A percentile compares a stretch with the other conserved stretches of the same genome.
Evolutionary conservation across 64 coral and sea anemone species (phyloP).

Genomic region (Montipora foliosa): DNA sequence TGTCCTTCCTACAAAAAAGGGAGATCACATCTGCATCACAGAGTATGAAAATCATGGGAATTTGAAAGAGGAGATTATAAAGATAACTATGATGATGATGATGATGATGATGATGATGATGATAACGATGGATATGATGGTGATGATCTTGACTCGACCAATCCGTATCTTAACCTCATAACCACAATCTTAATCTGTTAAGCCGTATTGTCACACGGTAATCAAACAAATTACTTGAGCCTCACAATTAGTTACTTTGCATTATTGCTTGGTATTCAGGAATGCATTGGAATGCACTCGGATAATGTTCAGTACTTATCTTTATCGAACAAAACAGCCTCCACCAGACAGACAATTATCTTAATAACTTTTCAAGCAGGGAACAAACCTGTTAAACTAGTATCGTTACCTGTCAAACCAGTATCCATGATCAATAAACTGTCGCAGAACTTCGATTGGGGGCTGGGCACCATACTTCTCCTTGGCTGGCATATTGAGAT

Average conservation of each 20-base stretch:
- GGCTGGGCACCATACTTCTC: constrained; percentile 99
- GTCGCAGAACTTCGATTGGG: constrained; percentile 93
- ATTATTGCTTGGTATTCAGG: too few relatives aligned
- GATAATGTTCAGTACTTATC: too few relatives aligned
- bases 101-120: neutral
- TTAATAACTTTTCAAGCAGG: neutral
- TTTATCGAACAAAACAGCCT: neutral
- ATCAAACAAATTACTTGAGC: too few relatives aligned
- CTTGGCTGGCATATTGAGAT: constrained; percentile 98
- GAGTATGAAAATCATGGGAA: neutral
- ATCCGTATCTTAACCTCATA: too few relatives aligned
- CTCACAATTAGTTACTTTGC: too few relatives aligned
- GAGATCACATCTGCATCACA: neutral
- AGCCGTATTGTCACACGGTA: too few relatives aligned
- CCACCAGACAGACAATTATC: neutral
- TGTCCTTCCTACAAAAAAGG: constrained; percentile 85
- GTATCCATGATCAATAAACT: constrained; percentile 94
- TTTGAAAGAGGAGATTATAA: too few relatives aligned
- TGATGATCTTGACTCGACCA: too few relatives aligned
- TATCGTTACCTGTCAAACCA: constrained; percentile 94
- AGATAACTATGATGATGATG: neutral
- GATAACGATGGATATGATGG: neutral
- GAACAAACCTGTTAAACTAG: neutral
- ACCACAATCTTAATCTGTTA: too few relatives aligned
- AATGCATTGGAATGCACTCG: too few relatives aligned